Evolutionary conservation across 2,797 vertebrate species (phyloP).

Genomic region (Lagothrix lagotricha): DNA sequence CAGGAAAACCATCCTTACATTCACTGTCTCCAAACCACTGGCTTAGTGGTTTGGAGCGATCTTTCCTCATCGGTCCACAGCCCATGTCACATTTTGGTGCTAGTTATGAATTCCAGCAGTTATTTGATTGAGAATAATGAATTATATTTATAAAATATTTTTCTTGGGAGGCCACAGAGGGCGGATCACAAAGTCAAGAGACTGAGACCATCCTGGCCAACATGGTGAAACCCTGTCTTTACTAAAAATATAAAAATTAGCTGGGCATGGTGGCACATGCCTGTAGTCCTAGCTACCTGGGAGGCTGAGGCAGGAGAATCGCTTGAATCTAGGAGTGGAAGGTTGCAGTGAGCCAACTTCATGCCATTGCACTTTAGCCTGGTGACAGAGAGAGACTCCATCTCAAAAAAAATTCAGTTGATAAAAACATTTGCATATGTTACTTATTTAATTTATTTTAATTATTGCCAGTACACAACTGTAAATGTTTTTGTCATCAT

Average conservation of each 20-base stretch:
- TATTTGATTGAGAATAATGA: neutral
- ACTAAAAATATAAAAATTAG: too few species aligned
- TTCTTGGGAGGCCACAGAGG: neutral
- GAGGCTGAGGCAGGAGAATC: too few species aligned
- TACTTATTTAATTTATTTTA: conserved; percentile 13
- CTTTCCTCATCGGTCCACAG: neutral
- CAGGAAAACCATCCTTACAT: neutral
- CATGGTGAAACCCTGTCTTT: too few species aligned
- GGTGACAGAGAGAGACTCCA: too few species aligned
- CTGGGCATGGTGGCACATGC: too few species aligned
- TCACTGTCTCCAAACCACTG: neutral
- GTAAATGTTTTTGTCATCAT: neutral
- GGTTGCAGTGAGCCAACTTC: too few species aligned
- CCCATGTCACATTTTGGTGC: neutral
- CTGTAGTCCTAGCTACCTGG: too few species aligned
- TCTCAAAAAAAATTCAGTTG: neutral
- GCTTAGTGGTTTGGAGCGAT: neutral
- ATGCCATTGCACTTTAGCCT: too few species aligned
- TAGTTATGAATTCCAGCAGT: neutral
- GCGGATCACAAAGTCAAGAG: too few species aligned
- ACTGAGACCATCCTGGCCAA: too few species aligned
- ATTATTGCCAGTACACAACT: neutral
- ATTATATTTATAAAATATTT: neutral
- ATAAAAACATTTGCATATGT: neutral
- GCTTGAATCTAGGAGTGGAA: too few species aligned